Conservation (phyloP, 1,140 invertebrate species). For the Anoplolepis gracilipes region DNA sequence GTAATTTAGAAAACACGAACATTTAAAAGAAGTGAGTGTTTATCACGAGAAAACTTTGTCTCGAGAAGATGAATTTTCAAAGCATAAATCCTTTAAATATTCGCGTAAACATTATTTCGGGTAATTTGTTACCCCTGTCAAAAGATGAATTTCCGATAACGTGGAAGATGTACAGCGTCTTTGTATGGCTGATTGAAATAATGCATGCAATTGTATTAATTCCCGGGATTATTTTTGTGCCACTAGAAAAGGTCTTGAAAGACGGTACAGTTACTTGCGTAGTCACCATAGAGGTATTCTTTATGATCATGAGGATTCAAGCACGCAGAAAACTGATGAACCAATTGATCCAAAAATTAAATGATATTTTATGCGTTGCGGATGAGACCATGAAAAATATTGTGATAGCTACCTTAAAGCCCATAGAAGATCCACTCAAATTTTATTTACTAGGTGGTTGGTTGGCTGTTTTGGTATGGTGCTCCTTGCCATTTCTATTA, state of each 20-base stretch:
- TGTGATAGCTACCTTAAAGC: neutral
- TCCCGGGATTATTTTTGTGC: neutral
- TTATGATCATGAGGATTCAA: neutral
- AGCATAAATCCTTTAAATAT: constrained; percentile 8
- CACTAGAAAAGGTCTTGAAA: neutral
- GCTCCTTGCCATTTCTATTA: neutral
- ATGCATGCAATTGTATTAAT: constrained; percentile 10
- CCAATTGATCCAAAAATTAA: neutral
- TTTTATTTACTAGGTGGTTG: constrained; percentile 14
- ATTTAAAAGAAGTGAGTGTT: neutral
- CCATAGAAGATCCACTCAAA: constrained; percentile 12
- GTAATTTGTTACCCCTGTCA: constrained; percentile 23
- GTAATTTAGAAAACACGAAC: neutral
- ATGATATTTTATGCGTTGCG: neutral
- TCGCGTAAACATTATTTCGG: constrained; percentile 17
- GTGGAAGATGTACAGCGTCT: neutral
- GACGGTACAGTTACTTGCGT: constrained; percentile 17
- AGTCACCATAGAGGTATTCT: constrained; percentile 11
- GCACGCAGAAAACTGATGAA: constrained; percentile 5
- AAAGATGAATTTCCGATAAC: neutral
- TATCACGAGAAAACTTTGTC: neutral
- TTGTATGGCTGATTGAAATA: constrained; percentile 14
- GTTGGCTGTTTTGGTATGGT: neutral
- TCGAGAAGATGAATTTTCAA: constrained; percentile 12
- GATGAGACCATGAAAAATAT: constrained; percentile 22